Conservation (phyloP, 2,888 invertebrate species). For the Brachycybe producta region DNA sequence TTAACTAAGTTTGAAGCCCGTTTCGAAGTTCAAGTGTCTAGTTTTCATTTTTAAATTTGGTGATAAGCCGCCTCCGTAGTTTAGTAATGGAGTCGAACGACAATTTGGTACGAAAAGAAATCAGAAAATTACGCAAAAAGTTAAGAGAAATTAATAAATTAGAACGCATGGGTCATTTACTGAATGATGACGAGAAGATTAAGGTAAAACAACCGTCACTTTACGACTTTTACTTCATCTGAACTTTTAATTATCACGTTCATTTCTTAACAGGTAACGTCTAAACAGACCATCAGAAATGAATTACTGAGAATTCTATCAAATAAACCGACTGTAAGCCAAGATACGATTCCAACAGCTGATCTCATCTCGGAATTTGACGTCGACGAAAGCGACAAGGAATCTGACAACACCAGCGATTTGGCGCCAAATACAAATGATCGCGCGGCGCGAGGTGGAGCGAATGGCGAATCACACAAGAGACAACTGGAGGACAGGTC, state of each 20-base stretch:
- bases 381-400: background rate
- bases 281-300: background rate
- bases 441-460: background rate
- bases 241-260: background rate
- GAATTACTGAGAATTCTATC: slow-evolving; percentile 1
- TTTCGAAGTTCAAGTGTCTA: too few relatives aligned
- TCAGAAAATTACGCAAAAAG: slow-evolving; percentile 18
- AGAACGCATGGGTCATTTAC: slow-evolving; percentile 9
- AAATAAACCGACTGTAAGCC: background rate
- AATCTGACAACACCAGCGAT: background rate
- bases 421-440: background rate
- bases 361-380: slow-evolving; percentile 1
- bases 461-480: background rate
- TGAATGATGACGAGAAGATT: slow-evolving; percentile 16
- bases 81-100: too few relatives aligned
- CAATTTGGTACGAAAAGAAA: too few relatives aligned
- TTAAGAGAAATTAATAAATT: slow-evolving; percentile 18
- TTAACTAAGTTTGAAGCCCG: too few relatives aligned
- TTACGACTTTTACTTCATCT: background rate
- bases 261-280: slow-evolving; percentile 2
- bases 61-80: too few relatives aligned
- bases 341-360: slow-evolving; percentile 14
- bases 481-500: background rate
- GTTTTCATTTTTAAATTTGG: too few relatives aligned
- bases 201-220: slow-evolving; percentile 9